Base-by-base conservation (phyloP, 2,113 vertebrate species). In the Lethenteron camtschaticum region DNA sequence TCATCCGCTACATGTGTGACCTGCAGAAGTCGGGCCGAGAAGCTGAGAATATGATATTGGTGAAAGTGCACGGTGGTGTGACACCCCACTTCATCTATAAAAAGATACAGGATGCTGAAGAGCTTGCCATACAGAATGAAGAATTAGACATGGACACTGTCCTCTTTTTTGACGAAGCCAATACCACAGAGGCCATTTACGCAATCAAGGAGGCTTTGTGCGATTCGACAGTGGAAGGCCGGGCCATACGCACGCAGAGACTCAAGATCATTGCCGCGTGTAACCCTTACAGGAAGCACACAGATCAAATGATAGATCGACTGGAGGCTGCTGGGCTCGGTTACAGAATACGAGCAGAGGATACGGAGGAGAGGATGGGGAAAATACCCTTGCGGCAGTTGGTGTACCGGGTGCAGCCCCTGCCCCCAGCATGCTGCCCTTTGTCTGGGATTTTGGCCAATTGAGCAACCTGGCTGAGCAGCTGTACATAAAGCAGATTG, bases 361-460 rank as follows among this genome's bases (percentile, higher is more conserved):
- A 85, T 73, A 85, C 83, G 2, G 58, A 79, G 66, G 84, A 85
- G 71, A 76, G 78, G 16, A 75, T 85, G 72, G 83, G 82, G 14
- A 79, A 78, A 76, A 77, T 84, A 59, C 84, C 84, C 57, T 76
- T 85, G 73, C 74, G 81, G 58, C 82, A 84, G 72, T 76, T 85
- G 58, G 81, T 85, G 18, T 85, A 85, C 74, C 70, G 82, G 56
- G 84, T 85, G 69, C 82, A 85, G 72, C 81, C 81, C 8, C 72
- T 85, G 68, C 83, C 83, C 58, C 83, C 57, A 84, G 83, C 72
- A 81, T 85, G 80, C 77, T 79, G 20, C 80, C 83, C 10, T 76
- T 85, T 58, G 82, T 84, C 2, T 85, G 83, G 84, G 83, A 84
- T 69, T 85, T 85, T 76, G 83, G 84, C 55, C 81, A 85, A 73